Evolutionary conservation across 2,888 invertebrate species (phyloP), one percentile per base, ranked within the genome.

Genomic region (Aspidiotus destructor): DNA sequence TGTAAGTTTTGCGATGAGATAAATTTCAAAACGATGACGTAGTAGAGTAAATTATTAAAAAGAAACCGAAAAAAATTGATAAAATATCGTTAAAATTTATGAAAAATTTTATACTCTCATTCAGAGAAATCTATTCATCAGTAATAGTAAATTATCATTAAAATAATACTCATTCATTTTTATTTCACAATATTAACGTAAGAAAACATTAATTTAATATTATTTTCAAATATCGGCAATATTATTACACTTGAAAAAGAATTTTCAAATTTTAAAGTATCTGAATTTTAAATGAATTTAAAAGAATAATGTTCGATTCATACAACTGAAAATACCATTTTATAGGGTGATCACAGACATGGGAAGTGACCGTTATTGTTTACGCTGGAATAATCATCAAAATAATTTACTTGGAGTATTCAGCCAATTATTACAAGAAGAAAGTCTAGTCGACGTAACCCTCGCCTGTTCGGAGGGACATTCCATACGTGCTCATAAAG

Each of bases 331-430:
- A 48, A 48, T 48, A 48, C 48, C 11, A 48, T 48, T 48, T 48
- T 48, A 48, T 67, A 70, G 70, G 70, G 70, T 70, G 70, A 70
- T 71, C 71, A 72, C 74, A 89, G 90, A 89, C 88, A 90, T 91
- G 90, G 91, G 91, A 88, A 92, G 92, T 91, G 92, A 93, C 89
- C 92, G 92, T 85, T 93, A 92, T 87, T 92, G 92, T 86, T 88
- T 93, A 85, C 91, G 92, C 89, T 93, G 92, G 92, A 93, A 92
- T 87, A 92, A 93, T 90, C 92, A 93, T 90, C 92, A 92, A 86
- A 91, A 89, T 86, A 93, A 93, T 87, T 87, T 93, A 85, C 87
- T 93, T 85, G 92, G 91, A 83, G 92, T 92, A 81, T 93, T 93
- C 86, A 92, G 91, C 85, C 92, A 92, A 85, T 86, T 93, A 83